phyloP scores from a whole-genome alignment of 2,797 vertebrate species.

The Lutjanus argentimaculatus region DNA sequence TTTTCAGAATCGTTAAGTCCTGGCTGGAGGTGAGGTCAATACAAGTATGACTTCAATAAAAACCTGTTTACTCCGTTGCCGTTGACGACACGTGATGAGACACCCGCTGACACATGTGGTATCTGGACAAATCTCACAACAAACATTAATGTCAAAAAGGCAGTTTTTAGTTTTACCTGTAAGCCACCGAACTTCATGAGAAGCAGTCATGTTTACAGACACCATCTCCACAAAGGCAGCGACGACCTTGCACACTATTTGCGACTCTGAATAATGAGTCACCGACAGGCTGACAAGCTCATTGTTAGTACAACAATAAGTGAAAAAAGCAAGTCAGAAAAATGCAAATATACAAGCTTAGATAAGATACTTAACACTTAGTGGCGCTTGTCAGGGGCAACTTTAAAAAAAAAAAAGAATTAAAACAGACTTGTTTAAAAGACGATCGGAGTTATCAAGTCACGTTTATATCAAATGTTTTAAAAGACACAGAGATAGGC shows the following conservation, averaged over 20 bases:
- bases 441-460: conserved; percentile 40
- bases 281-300: conserved; percentile 47
- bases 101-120: conserved; percentile 21
- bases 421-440: conserved; percentile 46
- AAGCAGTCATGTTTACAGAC: conserved; percentile 52
- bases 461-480: conserved; percentile 54
- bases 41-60: neutral
- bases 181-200: conserved; percentile 45
- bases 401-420: conserved; percentile 3
- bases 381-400: conserved; percentile 62
- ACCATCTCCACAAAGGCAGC: conserved; percentile 42
- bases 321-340: conserved; percentile 48
- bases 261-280: conserved; percentile 52
- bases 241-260: conserved; percentile 33
- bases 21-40: conserved; percentile 17
- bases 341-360: conserved; percentile 76
- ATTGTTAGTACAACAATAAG: conserved; percentile 54
- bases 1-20: no score
- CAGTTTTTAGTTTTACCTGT: conserved; percentile 41
- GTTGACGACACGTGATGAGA: conserved; percentile 17
- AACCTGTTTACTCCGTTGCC: conserved; percentile 6
- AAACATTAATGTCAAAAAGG: conserved; percentile 32
- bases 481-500: conserved; percentile 54
- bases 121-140: conserved; percentile 37
- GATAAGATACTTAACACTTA: conserved; percentile 74